Evolutionary conservation across 2,797 vertebrate species (phyloP).

Genomic region (Buceros bicornis): DNA sequence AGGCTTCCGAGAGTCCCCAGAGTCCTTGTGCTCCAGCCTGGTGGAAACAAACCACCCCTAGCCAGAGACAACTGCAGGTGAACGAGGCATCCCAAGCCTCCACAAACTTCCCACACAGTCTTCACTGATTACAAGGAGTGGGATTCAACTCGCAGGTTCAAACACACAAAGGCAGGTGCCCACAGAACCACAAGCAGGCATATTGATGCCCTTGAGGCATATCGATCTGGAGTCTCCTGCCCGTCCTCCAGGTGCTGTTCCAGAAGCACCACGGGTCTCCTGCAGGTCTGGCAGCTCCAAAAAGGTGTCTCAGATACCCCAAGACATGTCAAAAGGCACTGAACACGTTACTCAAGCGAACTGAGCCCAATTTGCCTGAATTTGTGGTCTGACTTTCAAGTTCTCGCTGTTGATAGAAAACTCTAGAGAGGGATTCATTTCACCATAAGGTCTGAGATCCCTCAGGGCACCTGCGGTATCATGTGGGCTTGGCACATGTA

Average conservation of each 20-base stretch:
- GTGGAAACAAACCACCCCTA: neutral
- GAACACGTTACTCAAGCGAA: neutral
- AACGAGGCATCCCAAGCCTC: neutral
- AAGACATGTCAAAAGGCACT: neutral
- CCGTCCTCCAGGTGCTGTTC: neutral
- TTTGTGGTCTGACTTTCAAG: neutral
- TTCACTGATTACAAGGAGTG: neutral
- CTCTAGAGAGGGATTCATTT: neutral
- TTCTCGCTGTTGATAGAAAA: neutral
- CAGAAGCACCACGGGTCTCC: rapidly evolving
- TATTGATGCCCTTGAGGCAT: neutral
- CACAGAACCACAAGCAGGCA: neutral
- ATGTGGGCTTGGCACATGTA: neutral
- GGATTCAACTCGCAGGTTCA: neutral
- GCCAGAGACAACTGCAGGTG: neutral
- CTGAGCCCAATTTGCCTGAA: neutral
- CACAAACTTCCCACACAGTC: neutral
- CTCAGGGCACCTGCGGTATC: neutral
- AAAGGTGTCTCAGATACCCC: neutral
- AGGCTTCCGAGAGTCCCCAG: neutral
- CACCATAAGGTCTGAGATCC: neutral
- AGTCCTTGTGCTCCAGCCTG: neutral
- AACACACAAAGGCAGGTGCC: neutral
- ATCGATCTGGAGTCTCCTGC: neutral
- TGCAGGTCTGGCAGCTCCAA: neutral